Evolutionary conservation across 2,797 vertebrate species (phyloP), one percentile per base, ranked within the genome.

Genomic region (Alca torda): DNA sequence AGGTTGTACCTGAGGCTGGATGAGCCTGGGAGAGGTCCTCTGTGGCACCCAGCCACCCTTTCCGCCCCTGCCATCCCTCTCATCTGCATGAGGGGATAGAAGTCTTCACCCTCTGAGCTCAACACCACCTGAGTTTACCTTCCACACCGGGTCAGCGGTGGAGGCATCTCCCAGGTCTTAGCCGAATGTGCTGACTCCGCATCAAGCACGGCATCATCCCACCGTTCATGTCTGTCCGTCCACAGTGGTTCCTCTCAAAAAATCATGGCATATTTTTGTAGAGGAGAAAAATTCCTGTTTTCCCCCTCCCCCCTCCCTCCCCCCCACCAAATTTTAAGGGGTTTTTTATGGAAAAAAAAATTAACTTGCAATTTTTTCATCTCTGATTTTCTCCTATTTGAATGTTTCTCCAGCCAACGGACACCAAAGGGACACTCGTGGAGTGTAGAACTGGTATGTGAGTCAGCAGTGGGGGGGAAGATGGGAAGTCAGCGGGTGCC

Each of bases 151-250:
- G 30, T 46, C 67, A 46, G 30, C 13, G 4, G 16, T 60, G 37
- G 51, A 69, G n/a, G 26, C 33, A 74, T 37, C 41, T 65, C 46
- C 51, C n/a, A 33, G 13, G 11, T 65, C 33, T 41, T 21, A 41
- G 37, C 21, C 21, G 13, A 64, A 59, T 7, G 35, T 35, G 35
- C 28, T 28, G 25, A 35, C 33, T 65, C 31, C 13, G 7, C 65
- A 48, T 0, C 0, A 1, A 73, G 65, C n/a, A 37, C 1, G 4
- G 26, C 23, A 18, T 37, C 4, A 0, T 35, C 33, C 51, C 63
- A 33, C 93, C 33, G 8, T 60, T 50, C 28, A 5, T 13, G 20
- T 8, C 61, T 74, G 19, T 57, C 0, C 0, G n/a, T 20, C 26
- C 69, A 72, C 25, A 67, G 64, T 19, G 48, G 13, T 51, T 84